phyloP scores from a whole-genome alignment of 2,888 invertebrate genomes.

The Cheilosia grossa region DNA sequence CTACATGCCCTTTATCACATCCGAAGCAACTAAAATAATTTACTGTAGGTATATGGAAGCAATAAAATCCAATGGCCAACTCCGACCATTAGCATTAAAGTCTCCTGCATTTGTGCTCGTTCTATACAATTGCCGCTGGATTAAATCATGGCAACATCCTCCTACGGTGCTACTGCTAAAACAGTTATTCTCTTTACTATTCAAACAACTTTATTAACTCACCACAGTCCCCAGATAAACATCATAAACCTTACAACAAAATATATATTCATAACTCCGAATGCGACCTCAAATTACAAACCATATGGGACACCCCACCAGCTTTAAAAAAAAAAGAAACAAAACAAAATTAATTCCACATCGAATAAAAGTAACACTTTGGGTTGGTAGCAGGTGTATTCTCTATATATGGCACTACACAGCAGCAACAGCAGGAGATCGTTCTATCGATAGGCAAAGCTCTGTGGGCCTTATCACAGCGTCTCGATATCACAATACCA shows the following conservation, averaged over 20 bases:
- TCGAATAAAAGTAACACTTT: constrained; percentile 72
- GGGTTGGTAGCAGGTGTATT: constrained; percentile 58
- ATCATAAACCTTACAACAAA: constrained; percentile 32
- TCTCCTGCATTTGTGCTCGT: background rate
- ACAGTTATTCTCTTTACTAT: constrained; percentile 38
- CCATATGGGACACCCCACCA: constrained; percentile 49
- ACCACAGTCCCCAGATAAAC: constrained; percentile 55
- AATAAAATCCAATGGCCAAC: constrained; percentile 6
- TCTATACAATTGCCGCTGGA: constrained; percentile 25
- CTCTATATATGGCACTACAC: constrained; percentile 16
- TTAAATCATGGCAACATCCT: constrained; percentile 12
- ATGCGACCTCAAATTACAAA: constrained; percentile 54
- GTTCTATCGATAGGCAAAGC: constrained; percentile 35
- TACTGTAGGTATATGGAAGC: background rate
- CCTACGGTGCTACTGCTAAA: constrained; percentile 62
- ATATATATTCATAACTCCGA: constrained; percentile 50
- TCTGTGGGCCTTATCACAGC: constrained; percentile 32
- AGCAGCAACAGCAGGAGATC: constrained; percentile 70
- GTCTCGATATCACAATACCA: constrained; percentile 60
- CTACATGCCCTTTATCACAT: background rate
- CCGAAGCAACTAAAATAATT: background rate
- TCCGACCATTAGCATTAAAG: constrained; percentile 38
- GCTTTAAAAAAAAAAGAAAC: constrained; percentile 1
- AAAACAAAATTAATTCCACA: constrained; percentile 51
- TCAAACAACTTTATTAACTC: constrained; percentile 54